Base-by-base conservation (phyloP, 2,797 vertebrate species). In the Adelosebastes latens region DNA sequence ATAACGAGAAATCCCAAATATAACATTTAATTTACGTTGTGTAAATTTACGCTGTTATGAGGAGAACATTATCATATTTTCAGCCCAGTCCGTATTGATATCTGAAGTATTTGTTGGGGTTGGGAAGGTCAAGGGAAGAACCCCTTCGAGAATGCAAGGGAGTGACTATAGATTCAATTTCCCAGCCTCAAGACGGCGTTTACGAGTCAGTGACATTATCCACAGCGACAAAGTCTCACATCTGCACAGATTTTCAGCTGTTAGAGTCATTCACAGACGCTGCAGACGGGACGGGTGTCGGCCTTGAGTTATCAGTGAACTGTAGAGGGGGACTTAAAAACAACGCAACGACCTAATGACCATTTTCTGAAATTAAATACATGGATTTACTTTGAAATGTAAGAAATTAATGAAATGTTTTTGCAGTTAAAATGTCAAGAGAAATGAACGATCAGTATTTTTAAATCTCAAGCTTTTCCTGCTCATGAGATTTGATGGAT, bases 171-270 rank as follows among this genome's bases (percentile, higher is more conserved):
- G 88, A 89, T 91, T 91, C 77, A 72, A 84, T 87, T 88, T 91
- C 86, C 82, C 76, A 29, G 75, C 60, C 79, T 87, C 62, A 74
- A 82, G 85, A 73, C 27, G 16, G 75, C 63, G 34, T 94, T 94
- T 93, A 93, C 56, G 76, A 92, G 91, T 82, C 85, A 70, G 79
- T 87, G 92, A 91, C 87, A 85, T 92, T 91, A 89, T 91, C 89
- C 88, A 81, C 82, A 86, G 87, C 12, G 84, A 90, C 87, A 89
- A 87, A 89, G 80, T 80, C 89, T 86, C 90, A 92, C 92, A 93
- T 94, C 91, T 93, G 91, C 83, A 91, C 80, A 81, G 75, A 82
- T 87, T 66, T 87, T 92, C 93, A 93, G 92, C 93, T 94, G 92
- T 84, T 88, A 69, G 78, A 88, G 61, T 91, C 91, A 88, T 90